Conservation (phyloP, 2,113 vertebrate species). For the Ictidomys tridecemlineatus region DNA sequence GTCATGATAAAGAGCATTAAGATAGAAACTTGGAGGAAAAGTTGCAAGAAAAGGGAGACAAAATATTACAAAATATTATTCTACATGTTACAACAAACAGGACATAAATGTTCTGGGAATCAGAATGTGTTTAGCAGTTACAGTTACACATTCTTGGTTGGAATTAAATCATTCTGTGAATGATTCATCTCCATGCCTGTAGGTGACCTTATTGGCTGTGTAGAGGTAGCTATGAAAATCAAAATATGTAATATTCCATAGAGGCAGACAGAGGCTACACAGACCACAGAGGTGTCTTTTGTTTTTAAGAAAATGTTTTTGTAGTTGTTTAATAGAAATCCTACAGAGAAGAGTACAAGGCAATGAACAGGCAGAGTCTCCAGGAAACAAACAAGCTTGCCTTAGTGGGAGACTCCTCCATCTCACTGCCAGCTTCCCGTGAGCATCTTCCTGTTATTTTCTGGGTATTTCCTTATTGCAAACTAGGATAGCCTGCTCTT, state of each 20-base stretch:
- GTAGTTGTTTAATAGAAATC: not conserved
- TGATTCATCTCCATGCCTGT: not conserved
- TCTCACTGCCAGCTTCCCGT: not conserved
- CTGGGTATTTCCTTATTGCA: not conserved
- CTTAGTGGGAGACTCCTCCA: not conserved
- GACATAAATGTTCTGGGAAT: not conserved
- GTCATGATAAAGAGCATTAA: not conserved
- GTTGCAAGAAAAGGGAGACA: conserved; percentile 19
- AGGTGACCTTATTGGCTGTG: not conserved
- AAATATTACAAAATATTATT: not conserved
- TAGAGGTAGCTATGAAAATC: not conserved
- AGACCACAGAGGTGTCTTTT: not conserved
- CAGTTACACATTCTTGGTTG: not conserved
- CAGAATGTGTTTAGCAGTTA: not conserved
- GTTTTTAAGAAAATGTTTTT: not conserved
- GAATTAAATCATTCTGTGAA: not conserved
- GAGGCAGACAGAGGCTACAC: not conserved
- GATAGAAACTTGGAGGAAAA: not conserved
- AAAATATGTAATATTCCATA: not conserved
- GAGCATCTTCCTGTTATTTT: not conserved
- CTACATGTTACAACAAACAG: not conserved
- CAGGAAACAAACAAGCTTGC: not conserved
- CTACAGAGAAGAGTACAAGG: not conserved
- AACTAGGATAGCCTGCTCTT: not conserved
- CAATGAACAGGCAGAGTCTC: not conserved